phyloP scores from a whole-genome alignment of 1,140 invertebrate species.

The Heterodera carotae region DNA sequence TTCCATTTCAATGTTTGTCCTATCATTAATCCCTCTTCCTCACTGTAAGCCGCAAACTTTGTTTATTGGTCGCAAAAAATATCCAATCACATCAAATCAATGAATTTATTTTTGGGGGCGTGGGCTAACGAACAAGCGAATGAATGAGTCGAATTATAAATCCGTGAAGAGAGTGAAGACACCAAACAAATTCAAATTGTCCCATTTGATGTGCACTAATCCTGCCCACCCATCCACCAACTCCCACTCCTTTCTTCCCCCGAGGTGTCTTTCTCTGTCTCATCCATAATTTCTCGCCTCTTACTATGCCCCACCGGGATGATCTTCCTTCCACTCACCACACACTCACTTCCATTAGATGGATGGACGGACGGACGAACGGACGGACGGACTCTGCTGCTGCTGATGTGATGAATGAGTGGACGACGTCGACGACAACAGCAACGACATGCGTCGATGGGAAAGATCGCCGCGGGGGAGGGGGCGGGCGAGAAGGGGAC shows the following conservation, averaged over 20 bases:
- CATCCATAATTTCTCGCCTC: too few relatives aligned
- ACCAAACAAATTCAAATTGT: background rate
- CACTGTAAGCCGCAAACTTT: background rate
- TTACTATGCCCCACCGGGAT: background rate
- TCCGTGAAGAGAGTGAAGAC: background rate
- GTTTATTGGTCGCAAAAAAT: background rate
- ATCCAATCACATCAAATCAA: background rate
- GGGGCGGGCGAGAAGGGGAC: too few relatives aligned
- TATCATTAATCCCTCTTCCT: background rate
- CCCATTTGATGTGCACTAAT: background rate
- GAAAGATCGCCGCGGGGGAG: too few relatives aligned
- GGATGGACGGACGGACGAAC: background rate
- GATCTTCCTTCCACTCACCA: background rate
- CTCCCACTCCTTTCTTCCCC: too few relatives aligned
- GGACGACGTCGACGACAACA: background rate
- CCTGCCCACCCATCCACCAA: too few relatives aligned
- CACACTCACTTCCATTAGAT: background rate
- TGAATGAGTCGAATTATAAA: background rate
- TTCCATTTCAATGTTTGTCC: background rate
- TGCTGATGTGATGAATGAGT: background rate
- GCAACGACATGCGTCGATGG: background rate
- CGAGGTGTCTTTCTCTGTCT: background rate
- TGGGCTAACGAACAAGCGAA: background rate
- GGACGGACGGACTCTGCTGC: background rate
- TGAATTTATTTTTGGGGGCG: background rate